These are phyloP conservation scores for Nymphalis io DNA, from an alignment of 1,140 invertebrate species.

Conservation along the genomic window DNA sequence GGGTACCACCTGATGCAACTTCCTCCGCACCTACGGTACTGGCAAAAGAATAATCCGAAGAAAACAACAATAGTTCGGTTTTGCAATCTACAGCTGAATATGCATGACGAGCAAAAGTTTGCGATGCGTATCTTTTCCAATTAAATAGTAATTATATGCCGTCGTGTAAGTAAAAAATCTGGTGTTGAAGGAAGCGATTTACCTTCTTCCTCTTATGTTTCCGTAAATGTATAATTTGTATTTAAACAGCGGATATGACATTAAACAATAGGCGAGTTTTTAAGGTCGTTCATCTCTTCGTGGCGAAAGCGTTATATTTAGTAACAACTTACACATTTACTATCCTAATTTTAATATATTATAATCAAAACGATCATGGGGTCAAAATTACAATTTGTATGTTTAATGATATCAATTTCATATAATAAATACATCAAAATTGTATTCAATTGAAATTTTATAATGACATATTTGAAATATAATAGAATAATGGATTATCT, in stretches of 20 bases:
- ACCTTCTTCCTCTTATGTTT: conserved; percentile 38
- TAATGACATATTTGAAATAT: no score
- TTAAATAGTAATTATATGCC: conserved; percentile 31
- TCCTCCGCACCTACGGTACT: conserved; percentile 54
- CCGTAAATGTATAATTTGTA: conserved; percentile 31
- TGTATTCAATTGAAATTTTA: no score
- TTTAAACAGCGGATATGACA: conserved; percentile 35
- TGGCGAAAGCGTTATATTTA: not conserved
- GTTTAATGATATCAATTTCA: no score
- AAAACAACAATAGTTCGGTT: conserved; percentile 24
- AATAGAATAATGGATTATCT: no score
- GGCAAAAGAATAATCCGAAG: conserved; percentile 41
- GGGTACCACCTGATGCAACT: conserved; percentile 57
- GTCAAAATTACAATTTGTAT: no score
- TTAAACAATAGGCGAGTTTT: conserved; percentile 26
- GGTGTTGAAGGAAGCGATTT: conserved; percentile 34
- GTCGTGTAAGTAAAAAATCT: conserved; percentile 25
- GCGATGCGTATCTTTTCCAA: conserved; percentile 29
- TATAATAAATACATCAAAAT: no score
- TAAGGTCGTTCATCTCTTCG: conserved; percentile 8
- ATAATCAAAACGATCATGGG: no score
- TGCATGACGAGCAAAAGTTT: conserved; percentile 22
- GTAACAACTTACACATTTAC: not conserved
- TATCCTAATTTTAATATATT: no score
- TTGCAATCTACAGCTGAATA: conserved; percentile 23